A percentile compares a stretch with the other conserved stretches of the same genome.
Evolutionary conservation across 2,113 vertebrate species (phyloP).

Genomic region (Crocuta crocuta): DNA sequence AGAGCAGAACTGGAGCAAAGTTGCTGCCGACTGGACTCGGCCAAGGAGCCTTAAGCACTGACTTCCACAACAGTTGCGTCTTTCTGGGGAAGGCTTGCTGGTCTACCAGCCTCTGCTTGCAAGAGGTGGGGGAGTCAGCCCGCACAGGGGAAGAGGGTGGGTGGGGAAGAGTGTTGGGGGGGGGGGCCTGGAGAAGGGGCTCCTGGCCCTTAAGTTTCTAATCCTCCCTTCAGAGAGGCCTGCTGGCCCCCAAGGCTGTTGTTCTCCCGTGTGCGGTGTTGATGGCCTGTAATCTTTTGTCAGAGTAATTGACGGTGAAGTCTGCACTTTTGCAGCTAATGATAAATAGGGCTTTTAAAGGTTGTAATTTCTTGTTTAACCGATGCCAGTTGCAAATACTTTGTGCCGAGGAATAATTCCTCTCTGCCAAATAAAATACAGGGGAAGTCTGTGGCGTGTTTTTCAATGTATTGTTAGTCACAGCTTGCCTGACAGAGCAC

Average conservation of each 20-base stretch:
- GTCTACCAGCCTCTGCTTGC: not conserved
- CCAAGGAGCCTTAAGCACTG: not conserved
- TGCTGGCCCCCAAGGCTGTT: not conserved
- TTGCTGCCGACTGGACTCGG: rapidly evolving
- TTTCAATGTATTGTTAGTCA: constrained; percentile 87
- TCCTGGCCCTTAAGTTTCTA: not conserved
- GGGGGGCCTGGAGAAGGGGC: constrained; percentile 47
- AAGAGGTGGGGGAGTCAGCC: not conserved
- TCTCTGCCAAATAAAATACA: constrained; percentile 87
- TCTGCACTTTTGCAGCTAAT: constrained; percentile 85
- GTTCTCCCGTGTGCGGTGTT: not conserved
- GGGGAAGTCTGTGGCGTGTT: constrained; percentile 86
- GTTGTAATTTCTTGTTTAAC: constrained; percentile 88
- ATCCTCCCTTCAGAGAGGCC: not conserved
- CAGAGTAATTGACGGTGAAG: constrained; percentile 82
- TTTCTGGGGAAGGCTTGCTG: not conserved
- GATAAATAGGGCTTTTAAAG: constrained; percentile 87
- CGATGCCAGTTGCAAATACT: constrained; percentile 86
- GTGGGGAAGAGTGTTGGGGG: not conserved
- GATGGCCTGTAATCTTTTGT: constrained; percentile 82
- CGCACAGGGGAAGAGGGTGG: not conserved
- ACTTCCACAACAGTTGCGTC: rapidly evolving
- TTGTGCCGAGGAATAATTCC: constrained; percentile 87
- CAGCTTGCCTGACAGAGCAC: constrained; percentile 87
- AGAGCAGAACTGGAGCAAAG: not conserved